Base-by-base conservation (phyloP, 2,797 vertebrate species). In the Acipenser transmontanus region DNA sequence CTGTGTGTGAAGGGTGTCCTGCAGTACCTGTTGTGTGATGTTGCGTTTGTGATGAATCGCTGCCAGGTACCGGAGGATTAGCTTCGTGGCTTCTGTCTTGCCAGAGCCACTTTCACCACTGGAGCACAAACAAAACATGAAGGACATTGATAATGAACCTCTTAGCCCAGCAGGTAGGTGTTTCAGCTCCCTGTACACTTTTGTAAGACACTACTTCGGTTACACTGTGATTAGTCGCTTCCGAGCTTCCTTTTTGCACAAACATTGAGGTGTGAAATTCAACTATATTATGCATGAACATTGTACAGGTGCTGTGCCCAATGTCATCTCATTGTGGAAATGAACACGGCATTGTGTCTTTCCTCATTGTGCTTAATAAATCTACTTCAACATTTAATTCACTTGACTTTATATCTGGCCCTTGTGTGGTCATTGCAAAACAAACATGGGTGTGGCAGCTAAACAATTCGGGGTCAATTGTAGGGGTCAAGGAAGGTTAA, bases 61-160 rank as follows among this genome's bases (percentile, higher is more conserved):
- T 62, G 94, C 88, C 78, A 99, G 81, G 82, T 94, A 99, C 70
- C 93, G 93, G 71, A 98, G 91, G 68, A 98, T 88, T 66, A 98
- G 81, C 75, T 98, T 98, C 66, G 95, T 98, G 78, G 97, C 94
- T 79, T 99, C 96, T 0, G 97, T 98, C 86, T 98, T 98, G 66
- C 97, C 97, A 1, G 96, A 95, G 48, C 97, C 97, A 0, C 97
- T 99, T 82, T 98, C 97, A 64, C 97, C 97, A 70, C 97, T 99
- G 78, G 50, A 76, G 78, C 2, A 74, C 69, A 52, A 71, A 60
- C 7, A 68, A 59, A 47, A 13, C 4, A 1, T 34, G 34, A 34
- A 34, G 34, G 34, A 34, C 2, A 34, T 4, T 34, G 2, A 34
- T 34, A 34, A 34, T 34, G 34, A 17, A 17, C 17, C 17, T 17